Evolutionary conservation across 35 echinoderm and acorn worm genomes (phyloP).

Genomic region (Patiria miniata): DNA sequence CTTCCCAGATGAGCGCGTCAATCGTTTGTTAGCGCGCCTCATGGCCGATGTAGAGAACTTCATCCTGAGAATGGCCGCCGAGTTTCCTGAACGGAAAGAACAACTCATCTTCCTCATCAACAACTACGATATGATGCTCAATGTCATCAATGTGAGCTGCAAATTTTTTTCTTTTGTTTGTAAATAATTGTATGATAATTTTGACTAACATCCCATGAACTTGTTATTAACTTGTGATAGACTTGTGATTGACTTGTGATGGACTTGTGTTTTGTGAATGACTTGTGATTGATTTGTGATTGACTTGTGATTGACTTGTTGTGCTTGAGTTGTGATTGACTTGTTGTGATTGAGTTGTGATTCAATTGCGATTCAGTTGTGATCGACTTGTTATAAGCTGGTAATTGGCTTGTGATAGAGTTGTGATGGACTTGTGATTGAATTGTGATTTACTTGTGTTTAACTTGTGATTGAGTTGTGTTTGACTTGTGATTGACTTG

Average conservation of each 20-base stretch:
- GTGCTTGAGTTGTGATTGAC: background rate
- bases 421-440: too few relatives aligned
- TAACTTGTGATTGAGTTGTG: background rate
- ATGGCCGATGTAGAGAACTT: constrained; percentile 96
- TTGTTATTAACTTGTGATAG: background rate
- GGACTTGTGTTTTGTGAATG: too few relatives aligned
- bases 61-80: constrained; percentile 96
- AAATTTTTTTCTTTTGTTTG: background rate
- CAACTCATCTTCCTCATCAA: constrained; percentile 99
- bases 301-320: too few relatives aligned
- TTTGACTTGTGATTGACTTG: background rate
- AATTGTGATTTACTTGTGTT: background rate
- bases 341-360: too few relatives aligned
- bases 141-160: constrained; percentile 88
- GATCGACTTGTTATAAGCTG: too few relatives aligned
- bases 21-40: constrained; percentile 71
- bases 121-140: constrained; percentile 99
- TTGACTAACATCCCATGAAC: too few relatives aligned
- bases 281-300: background rate
- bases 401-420: background rate
- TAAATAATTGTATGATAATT: too few relatives aligned
- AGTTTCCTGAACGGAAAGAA: constrained; percentile 92
- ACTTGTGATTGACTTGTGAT: too few relatives aligned
- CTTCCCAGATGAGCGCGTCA: constrained; percentile 93
- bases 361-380: too few relatives aligned